phyloP scores from a whole-genome alignment of 1,140 invertebrate genomes.

The Hypsibius dujardini region DNA sequence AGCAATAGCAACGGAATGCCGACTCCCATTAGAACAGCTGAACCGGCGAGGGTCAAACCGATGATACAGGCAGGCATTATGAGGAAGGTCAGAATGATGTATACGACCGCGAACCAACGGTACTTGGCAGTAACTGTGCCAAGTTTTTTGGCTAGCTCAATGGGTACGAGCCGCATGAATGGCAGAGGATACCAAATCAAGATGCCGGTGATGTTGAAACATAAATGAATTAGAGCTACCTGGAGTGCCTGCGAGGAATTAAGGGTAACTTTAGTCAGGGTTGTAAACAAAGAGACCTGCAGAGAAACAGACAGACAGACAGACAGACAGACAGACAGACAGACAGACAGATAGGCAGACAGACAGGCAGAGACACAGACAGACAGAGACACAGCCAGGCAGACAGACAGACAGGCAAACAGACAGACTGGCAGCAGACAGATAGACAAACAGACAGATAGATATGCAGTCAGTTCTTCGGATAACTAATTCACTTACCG shows the following conservation, averaged over 20 bases:
- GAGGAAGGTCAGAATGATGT: conserved; percentile 30
- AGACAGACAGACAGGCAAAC: too few species aligned
- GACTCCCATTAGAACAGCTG: conserved; percentile 24
- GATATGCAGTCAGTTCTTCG: too few species aligned
- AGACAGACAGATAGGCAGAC: too few species aligned
- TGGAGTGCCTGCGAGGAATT: conserved; percentile 24
- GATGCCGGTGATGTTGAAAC: conserved; percentile 33
- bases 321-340: too few species aligned
- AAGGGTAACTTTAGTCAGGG: too few species aligned
- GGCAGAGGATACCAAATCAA: conserved; percentile 32
- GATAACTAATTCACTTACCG: neutral
- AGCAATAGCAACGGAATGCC: conserved; percentile 24
- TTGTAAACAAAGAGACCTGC: too few species aligned
- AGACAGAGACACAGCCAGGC: too few species aligned
- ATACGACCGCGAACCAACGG: conserved; percentile 33
- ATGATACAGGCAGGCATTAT: conserved; percentile 30
- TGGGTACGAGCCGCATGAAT: conserved; percentile 29
- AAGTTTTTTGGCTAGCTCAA: conserved; percentile 31
- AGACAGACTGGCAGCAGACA: neutral
- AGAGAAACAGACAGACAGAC: too few species aligned
- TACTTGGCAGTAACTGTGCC: conserved; percentile 32
- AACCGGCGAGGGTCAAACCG: conserved; percentile 27
- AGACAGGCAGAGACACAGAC: too few species aligned
- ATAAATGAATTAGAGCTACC: conserved; percentile 32
- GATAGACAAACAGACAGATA: neutral